Conservation (phyloP, 2,797 vertebrate genomes). For the Coregonus sp. region DNA sequence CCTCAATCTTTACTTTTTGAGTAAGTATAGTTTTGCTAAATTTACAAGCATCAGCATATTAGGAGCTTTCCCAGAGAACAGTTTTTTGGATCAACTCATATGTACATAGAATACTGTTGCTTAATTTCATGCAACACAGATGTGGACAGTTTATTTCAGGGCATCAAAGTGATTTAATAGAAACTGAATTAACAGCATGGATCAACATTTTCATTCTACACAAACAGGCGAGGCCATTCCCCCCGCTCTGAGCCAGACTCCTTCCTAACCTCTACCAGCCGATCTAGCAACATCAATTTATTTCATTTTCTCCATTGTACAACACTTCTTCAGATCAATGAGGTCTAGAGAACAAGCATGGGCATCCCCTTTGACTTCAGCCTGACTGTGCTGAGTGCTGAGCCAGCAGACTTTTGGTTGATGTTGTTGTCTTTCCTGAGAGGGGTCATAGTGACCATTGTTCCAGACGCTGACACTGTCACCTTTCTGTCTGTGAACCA, state of each 20-base stretch:
- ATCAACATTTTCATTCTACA: background rate
- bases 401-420: background rate
- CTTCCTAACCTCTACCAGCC: background rate
- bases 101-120: too few relatives aligned
- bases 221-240: background rate
- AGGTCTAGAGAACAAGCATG: background rate
- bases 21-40: background rate
- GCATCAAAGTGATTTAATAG: background rate
- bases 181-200: background rate
- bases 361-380: background rate
- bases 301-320: background rate
- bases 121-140: background rate
- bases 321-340: background rate
- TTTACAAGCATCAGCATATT: background rate
- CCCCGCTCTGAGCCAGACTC: background rate
- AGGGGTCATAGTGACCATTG: background rate
- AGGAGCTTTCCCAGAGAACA: background rate
- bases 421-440: background rate
- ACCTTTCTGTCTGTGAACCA: background rate
- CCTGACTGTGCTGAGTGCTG: background rate
- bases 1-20: background rate
- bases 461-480: background rate
- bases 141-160: background rate
- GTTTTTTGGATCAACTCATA: background rate
- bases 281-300: background rate